Base-by-base conservation (phyloP, 2,888 invertebrate genomes). In the Camponotus fellah region DNA sequence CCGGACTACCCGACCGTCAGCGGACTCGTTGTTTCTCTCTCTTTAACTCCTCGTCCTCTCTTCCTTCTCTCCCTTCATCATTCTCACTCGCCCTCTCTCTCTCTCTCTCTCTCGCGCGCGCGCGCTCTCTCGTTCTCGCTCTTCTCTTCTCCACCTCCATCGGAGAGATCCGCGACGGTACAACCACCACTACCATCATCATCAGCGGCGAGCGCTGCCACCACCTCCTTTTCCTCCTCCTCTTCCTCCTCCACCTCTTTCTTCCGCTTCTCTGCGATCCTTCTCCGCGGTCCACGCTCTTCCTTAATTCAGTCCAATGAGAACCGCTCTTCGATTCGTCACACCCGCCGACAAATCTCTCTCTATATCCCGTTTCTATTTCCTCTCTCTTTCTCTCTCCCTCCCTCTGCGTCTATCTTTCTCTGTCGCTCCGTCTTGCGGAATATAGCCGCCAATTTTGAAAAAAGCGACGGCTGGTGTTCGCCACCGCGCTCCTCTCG, bases 261-360 rank as follows among this genome's bases (percentile, higher is more conserved):
- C 88, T 90, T 86, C 88, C 89, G 88, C 86, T 88, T 84, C 86
- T 80, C 87, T 82, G 82, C 88, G 89, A 89, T 90, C 89, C 91
- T 91, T 53, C 49, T 53, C 49, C 92, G 87, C 37, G 92, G 91
- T 92, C 92, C 92, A 91, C 91, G 91, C 89, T 93, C 92, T 93
- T 93, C 92, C 93, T 93, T 92, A 90, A 92, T 93, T 93, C 93
- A 94, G 93, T 94, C 92, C 92, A 93, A 93, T 93, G 91, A 93
- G 93, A 92, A 90, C 88, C 91, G 91, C 90, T 92, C 91, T 90
- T 91, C 91, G 89, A 92, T 92, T 92, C 92, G 91, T 90, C 89
- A 91, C 85, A 85, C 84, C 82, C 88, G 89, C 84, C 82, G 72
- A 69, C 65, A 43, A 80, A 80, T 80, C 79, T 80, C 79, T 71